Percentiles rank a stretch among this genome's conserved stretches.
Evolutionary conservation across 2,113 vertebrate species (phyloP).

Genomic region (Chitala chitala): DNA sequence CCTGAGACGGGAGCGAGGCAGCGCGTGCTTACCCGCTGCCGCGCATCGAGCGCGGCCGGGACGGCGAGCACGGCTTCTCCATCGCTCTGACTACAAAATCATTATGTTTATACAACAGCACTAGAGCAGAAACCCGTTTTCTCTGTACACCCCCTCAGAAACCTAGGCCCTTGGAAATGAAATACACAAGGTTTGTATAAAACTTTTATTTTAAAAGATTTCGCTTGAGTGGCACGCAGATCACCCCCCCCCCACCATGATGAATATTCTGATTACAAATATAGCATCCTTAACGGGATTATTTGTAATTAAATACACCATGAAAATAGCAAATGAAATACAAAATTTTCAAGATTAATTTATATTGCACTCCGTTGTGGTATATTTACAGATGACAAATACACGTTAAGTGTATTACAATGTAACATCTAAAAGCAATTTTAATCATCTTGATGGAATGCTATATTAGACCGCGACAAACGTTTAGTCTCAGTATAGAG

Average conservation of each 20-base stretch:
- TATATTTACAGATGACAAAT: not conserved
- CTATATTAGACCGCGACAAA: not conserved
- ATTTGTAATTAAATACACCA: too few species aligned
- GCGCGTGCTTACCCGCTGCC: constrained; percentile 12
- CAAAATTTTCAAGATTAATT: not conserved
- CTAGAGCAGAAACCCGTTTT: not conserved
- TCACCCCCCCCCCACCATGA: not conserved
- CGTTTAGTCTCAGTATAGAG: too few species aligned
- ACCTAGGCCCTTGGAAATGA: not conserved
- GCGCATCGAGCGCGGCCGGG: too few species aligned
- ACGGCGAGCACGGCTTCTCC: too few species aligned
- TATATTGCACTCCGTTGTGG: not conserved
- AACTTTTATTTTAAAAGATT: not conserved
- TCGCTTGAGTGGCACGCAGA: not conserved
- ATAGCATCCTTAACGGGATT: not conserved
- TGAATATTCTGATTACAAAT: not conserved
- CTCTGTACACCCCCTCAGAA: not conserved
- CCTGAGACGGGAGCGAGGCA: constrained; percentile 6
- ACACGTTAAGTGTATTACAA: not conserved
- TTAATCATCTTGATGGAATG: not conserved
- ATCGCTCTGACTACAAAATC: too few species aligned
- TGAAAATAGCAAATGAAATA: not conserved
- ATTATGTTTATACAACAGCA: not conserved
- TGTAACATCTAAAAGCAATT: not conserved
- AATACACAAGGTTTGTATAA: not conserved